Evolutionary conservation across 2,797 vertebrate genomes (phyloP).

Genomic region (Myotis planiceps): DNA sequence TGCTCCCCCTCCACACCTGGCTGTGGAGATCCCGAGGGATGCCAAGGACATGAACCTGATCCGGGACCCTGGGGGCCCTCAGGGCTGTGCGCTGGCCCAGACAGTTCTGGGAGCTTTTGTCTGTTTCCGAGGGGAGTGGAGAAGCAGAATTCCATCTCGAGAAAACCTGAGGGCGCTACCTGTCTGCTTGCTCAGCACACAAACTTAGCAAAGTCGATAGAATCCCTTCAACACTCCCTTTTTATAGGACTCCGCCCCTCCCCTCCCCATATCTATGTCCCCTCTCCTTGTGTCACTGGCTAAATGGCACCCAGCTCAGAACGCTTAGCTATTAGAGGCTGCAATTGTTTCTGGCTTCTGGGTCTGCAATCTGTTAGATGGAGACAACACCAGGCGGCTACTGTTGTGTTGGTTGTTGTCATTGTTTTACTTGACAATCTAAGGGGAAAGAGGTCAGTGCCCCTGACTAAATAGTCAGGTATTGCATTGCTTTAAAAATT

Average conservation of each 20-base stretch:
- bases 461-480: background rate
- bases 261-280: background rate
- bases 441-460: background rate
- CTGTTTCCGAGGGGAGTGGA: background rate
- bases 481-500: background rate
- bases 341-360: constrained; percentile 14
- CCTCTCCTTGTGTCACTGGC: background rate
- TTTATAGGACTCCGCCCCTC: background rate
- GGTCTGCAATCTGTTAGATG: background rate
- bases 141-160: background rate
- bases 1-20: background rate
- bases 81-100: background rate
- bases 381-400: accelerated
- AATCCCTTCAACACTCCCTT: background rate
- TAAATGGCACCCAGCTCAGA: background rate
- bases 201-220: background rate
- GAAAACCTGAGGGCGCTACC: background rate
- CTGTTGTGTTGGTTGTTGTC: background rate
- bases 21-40: background rate
- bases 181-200: background rate
- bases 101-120: background rate
- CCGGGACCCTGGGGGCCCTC: background rate
- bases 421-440: background rate
- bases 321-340: constrained; percentile 41
- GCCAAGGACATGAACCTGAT: background rate